These are phyloP conservation scores for Choloepus hoffmanni DNA, from an alignment of 2,113 vertebrate genomes.

Conservation along the genomic window DNA sequence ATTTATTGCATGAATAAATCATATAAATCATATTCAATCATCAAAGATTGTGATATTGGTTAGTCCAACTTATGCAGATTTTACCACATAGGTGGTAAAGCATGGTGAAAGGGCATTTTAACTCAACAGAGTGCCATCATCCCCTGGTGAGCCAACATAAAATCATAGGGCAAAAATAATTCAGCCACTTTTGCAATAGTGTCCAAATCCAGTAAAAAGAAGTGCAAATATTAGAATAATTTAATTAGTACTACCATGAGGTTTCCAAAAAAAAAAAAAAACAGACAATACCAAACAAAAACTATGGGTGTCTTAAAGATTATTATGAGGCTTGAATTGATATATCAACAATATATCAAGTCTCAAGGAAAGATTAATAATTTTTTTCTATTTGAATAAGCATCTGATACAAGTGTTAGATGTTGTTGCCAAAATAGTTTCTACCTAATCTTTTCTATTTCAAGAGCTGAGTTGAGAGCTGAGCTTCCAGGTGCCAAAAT, in stretches of 20 bases:
- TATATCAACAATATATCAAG: neutral
- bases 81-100: neutral
- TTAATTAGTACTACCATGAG: neutral
- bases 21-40: neutral
- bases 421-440: neutral
- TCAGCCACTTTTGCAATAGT: neutral
- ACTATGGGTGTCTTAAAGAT: neutral
- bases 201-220: neutral
- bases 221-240: neutral
- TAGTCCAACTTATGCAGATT: neutral
- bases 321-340: neutral
- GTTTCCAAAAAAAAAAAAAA: neutral
- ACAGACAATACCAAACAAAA: neutral
- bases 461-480: too few species aligned
- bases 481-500: too few species aligned
- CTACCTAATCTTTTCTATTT: neutral
- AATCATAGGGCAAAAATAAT: neutral
- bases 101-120: neutral
- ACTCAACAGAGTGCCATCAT: neutral
- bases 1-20: neutral
- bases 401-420: neutral
- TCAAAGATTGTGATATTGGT: neutral
- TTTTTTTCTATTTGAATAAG: too few species aligned
- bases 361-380: constrained; percentile 9
- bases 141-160: neutral